Percentiles rank a stretch among this genome's conserved stretches.
Conservation (phyloP, 2,888 invertebrate species). For the Polyommatus icarus region DNA sequence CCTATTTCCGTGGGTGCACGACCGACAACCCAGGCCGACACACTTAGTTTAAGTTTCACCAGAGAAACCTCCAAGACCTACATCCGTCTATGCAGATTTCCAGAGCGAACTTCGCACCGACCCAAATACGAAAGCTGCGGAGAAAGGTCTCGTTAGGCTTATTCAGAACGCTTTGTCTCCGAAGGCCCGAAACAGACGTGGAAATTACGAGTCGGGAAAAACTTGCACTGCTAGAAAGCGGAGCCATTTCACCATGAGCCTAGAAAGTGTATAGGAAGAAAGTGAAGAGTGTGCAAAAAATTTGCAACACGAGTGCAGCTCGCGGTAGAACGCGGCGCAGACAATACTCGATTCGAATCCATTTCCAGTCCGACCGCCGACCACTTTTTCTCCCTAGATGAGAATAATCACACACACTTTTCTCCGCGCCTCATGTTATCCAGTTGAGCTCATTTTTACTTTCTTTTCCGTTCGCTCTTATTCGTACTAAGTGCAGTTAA, state of each 20-base stretch:
- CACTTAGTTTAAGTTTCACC: slow-evolving; percentile 77
- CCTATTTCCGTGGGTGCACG: slow-evolving; percentile 76
- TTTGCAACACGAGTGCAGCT: slow-evolving; percentile 62
- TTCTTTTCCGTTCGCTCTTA: slow-evolving; percentile 78
- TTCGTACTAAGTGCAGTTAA: slow-evolving; percentile 51
- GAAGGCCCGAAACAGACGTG: slow-evolving; percentile 56
- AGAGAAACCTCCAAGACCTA: slow-evolving; percentile 76
- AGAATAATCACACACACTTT: slow-evolving; percentile 60
- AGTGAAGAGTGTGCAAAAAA: slow-evolving; percentile 76
- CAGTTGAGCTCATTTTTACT: slow-evolving; percentile 78
- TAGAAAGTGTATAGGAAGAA: slow-evolving; percentile 79
- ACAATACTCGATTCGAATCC: slow-evolving; percentile 63
- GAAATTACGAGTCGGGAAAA: slow-evolving; percentile 68
- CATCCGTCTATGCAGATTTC: slow-evolving; percentile 80
- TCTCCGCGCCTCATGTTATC: slow-evolving; percentile 63
- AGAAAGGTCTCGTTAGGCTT: slow-evolving; percentile 48
- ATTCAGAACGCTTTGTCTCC: slow-evolving; percentile 43
- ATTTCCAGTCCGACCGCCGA: slow-evolving; percentile 65
- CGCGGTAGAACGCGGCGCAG: slow-evolving; percentile 54
- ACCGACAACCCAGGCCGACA: slow-evolving; percentile 60
- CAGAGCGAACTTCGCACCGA: slow-evolving; percentile 72
- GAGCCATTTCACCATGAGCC: slow-evolving; percentile 76
- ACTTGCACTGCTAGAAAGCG: slow-evolving; percentile 79
- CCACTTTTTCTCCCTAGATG: slow-evolving; percentile 67
- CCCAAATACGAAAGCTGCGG: slow-evolving; percentile 68